Percentiles rank a stretch among this genome's conserved stretches.
phyloP scores from a whole-genome alignment of 2,888 invertebrate species.

The Apomyelois bistriatella region DNA sequence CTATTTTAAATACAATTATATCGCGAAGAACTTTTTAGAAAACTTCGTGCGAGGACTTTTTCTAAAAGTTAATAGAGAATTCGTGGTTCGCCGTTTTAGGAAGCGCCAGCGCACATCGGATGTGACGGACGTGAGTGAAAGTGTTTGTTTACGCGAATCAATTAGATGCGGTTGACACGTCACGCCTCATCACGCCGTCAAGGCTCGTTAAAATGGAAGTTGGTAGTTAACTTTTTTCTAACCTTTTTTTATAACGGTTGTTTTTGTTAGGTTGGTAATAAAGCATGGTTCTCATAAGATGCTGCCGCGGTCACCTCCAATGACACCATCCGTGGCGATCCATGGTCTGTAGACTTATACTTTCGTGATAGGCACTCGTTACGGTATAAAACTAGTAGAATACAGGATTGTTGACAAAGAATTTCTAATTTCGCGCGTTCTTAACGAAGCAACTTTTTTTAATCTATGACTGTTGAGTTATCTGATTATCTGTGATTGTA shows the following conservation, averaged over 20 bases:
- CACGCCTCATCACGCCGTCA: neutral
- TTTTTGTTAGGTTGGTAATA: too few species aligned
- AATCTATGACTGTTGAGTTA: too few species aligned
- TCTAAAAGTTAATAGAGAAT: neutral
- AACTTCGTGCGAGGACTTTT: neutral
- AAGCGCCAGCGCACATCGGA: neutral
- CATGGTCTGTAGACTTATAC: too few species aligned
- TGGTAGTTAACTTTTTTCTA: neutral
- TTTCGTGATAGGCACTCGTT: too few species aligned
- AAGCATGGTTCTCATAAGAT: too few species aligned
- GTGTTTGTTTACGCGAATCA: neutral
- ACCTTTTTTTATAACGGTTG: too few species aligned
- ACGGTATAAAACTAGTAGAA: neutral
- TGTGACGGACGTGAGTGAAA: conserved; percentile 9
- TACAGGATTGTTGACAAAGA: neutral
- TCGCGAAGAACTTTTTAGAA: neutral
- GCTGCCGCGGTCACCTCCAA: too few species aligned
- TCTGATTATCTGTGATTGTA: too few species aligned
- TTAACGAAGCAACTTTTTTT: too few species aligned
- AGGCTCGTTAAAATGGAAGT: neutral
- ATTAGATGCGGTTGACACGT: neutral
- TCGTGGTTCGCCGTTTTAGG: neutral
- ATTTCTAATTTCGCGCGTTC: too few species aligned
- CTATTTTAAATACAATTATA: too few species aligned
- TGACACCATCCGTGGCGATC: too few species aligned